Percentiles rank a stretch among this genome's conserved stretches.
These are phyloP conservation scores for Gnatocerus cornutus DNA, from an alignment of 2,888 invertebrate genomes.

Conservation along the genomic window DNA sequence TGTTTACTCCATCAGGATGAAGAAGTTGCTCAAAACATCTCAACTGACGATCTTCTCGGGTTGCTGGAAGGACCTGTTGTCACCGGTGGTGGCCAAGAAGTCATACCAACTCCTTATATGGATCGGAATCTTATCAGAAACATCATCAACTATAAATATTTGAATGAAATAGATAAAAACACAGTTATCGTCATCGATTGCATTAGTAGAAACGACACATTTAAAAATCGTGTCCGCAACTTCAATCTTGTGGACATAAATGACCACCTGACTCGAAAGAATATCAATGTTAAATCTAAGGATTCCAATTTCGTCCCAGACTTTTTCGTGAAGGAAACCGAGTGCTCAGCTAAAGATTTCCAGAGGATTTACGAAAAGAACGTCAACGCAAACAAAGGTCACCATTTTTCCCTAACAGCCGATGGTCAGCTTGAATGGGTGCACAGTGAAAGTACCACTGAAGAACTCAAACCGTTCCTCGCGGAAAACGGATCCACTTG, in stretches of 20 bases:
- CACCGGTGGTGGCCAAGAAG: not conserved
- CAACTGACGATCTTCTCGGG: not conserved
- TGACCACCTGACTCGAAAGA: not conserved
- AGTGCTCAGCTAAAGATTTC: not conserved
- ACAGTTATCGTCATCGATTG: not conserved
- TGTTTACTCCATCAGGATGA: not conserved
- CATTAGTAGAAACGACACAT: not conserved
- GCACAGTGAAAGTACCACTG: not conserved
- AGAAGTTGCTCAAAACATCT: not conserved
- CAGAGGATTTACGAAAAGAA: not conserved
- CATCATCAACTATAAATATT: not conserved
- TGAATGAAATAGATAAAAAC: not conserved
- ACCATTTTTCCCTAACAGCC: not conserved
- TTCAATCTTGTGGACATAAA: not conserved
- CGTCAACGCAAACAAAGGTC: not conserved
- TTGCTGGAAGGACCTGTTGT: not conserved
- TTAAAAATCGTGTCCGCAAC: not conserved
- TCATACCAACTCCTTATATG: not conserved
- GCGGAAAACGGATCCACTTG: not conserved
- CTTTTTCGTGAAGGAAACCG: not conserved
- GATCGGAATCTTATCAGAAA: not conserved
- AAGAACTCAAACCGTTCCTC: not conserved
- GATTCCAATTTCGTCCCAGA: not conserved
- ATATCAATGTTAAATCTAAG: not conserved
- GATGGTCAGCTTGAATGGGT: not conserved